Conservation (phyloP, 2,888 invertebrate genomes). For the Pomacea canaliculata region DNA sequence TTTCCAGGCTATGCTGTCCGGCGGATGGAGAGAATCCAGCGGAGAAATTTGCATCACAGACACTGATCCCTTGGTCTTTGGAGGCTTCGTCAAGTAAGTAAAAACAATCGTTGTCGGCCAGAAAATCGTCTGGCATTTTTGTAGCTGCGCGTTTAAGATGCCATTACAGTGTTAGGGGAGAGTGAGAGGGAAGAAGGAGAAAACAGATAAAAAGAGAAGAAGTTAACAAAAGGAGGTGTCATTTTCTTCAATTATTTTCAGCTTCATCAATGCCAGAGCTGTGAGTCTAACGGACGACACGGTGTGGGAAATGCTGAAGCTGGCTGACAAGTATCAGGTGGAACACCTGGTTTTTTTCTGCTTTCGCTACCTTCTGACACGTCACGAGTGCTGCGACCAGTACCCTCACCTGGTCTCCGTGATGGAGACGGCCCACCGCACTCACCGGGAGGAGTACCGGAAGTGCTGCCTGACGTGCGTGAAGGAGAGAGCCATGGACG, state of each 20-base stretch:
- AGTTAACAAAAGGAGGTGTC: too few species aligned
- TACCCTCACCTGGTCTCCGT: conserved; percentile 6
- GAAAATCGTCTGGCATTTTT: too few species aligned
- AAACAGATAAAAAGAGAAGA: too few species aligned
- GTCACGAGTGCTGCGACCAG: background rate
- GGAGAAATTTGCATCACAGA: too few species aligned
- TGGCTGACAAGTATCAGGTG: conserved; percentile 18
- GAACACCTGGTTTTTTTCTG: background rate
- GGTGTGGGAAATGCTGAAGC: conserved; percentile 11
- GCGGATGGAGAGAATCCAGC: too few species aligned
- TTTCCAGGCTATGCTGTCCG: too few species aligned
- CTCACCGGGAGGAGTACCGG: conserved; percentile 1
- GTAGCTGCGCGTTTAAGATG: too few species aligned
- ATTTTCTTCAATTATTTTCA: background rate
- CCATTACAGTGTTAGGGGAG: too few species aligned
- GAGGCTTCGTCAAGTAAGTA: too few species aligned
- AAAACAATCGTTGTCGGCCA: too few species aligned
- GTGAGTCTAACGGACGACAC: background rate
- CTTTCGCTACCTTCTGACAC: conserved; percentile 10
- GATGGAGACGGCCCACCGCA: conserved; percentile 13
- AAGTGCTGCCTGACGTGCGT: background rate
- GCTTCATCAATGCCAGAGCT: background rate
- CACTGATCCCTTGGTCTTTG: too few species aligned
- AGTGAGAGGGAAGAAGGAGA: too few species aligned
- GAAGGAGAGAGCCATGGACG: background rate